Conservation (phyloP, 2,113 vertebrate species). For the Dipodomys merriami region DNA sequence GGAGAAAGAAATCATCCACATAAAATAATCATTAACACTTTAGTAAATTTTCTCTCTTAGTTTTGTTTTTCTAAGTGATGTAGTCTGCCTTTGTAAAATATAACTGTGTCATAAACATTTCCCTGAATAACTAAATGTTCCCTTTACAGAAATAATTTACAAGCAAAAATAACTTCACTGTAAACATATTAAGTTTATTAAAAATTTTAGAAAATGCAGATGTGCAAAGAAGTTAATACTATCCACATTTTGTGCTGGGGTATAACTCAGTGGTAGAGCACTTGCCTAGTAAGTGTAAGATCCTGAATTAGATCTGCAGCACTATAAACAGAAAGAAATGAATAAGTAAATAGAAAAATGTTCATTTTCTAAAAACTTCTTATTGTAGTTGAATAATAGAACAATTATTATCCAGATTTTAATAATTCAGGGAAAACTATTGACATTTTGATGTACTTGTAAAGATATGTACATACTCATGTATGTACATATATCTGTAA, state of each 20-base stretch:
- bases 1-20: not conserved
- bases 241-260: not conserved
- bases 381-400: too few species aligned
- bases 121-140: not conserved
- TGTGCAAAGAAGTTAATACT: constrained; percentile 19
- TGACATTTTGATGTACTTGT: constrained; percentile 1
- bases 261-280: too few species aligned
- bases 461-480: not conserved
- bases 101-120: not conserved
- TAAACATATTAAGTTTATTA: constrained; percentile 23
- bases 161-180: constrained; percentile 49
- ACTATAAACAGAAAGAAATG: too few species aligned
- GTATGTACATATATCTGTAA: not conserved
- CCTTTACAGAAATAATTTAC: constrained; percentile 37
- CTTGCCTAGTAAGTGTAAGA: too few species aligned
- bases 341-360: too few species aligned
- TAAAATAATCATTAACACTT: not conserved
- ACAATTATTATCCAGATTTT: constrained; percentile 9
- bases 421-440: not conserved
- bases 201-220: constrained; percentile 40
- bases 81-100: constrained; percentile 45
- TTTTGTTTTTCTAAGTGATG: constrained; percentile 31
- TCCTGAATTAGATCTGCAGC: too few species aligned
- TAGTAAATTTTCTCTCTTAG: not conserved
- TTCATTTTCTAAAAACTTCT: too few species aligned